phyloP scores from a whole-genome alignment of 2,888 invertebrate species.

The Adelphocoris suturalis region DNA sequence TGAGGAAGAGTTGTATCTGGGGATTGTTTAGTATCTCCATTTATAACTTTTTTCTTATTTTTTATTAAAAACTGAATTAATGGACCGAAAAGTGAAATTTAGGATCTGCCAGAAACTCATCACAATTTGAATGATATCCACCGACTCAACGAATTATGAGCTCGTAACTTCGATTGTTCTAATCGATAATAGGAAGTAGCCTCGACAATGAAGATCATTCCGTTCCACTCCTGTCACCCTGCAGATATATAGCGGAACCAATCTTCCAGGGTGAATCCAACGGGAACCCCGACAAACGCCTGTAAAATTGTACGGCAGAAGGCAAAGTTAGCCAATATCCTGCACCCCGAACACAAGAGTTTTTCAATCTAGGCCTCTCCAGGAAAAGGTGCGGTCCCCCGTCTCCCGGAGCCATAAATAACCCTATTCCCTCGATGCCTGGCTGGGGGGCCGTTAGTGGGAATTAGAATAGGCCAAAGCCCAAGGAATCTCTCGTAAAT shows the following conservation, averaged over 20 bases:
- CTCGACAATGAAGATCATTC: background rate
- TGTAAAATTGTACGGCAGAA: conserved; percentile 28
- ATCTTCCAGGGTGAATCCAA: conserved; percentile 18
- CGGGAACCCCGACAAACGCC: background rate
- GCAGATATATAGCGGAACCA: conserved; percentile 22
- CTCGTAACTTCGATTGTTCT: no score
- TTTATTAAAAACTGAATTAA: no score
- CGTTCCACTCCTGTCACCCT: background rate
- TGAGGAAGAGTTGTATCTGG: no score
- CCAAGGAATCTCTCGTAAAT: conserved; percentile 67
- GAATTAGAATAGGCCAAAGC: conserved; percentile 68
- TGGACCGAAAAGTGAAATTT: no score
- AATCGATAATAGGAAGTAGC: no score
- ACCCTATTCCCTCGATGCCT: conserved; percentile 60
- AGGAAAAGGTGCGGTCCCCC: conserved; percentile 9
- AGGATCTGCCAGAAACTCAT: no score
- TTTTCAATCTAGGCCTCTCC: conserved; percentile 61
- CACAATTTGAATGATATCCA: no score
- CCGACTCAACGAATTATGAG: no score
- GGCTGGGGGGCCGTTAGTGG: conserved; percentile 48
- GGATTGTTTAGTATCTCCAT: no score
- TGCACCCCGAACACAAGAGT: conserved; percentile 55
- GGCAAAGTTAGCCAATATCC: conserved; percentile 65
- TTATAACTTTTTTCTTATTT: no score
- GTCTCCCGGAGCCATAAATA: conserved; percentile 53